A percentile compares a stretch with the other conserved stretches of the same genome.
These are phyloP conservation scores for Micromesistius poutassou DNA, from an alignment of 2,797 vertebrate species.

Conservation along the genomic window DNA sequence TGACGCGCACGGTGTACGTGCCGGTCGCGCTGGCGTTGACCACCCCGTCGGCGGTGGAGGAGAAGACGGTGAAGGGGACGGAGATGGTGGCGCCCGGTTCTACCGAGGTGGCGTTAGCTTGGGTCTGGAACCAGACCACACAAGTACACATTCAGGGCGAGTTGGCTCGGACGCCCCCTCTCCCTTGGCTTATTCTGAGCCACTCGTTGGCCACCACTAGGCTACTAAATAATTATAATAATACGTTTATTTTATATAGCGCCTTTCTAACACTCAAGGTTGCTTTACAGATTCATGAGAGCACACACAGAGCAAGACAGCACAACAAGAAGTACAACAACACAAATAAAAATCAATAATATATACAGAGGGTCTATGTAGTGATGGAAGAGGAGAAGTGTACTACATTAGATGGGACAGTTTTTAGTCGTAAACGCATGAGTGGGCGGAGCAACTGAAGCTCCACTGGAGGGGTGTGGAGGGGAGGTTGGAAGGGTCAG, in stretches of 20 bases:
- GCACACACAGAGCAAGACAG: too few species aligned
- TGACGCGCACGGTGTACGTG: slow-evolving; percentile 46
- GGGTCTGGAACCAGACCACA: slow-evolving; percentile 31
- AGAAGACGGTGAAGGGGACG: slow-evolving; percentile 57
- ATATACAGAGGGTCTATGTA: too few species aligned
- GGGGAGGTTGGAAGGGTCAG: not conserved
- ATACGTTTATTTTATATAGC: too few species aligned
- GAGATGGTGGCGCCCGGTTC: slow-evolving; percentile 53
- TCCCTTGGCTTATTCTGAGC: not conserved
- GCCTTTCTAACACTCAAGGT: too few species aligned
- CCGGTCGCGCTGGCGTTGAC: slow-evolving; percentile 23
- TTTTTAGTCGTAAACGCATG: not conserved
- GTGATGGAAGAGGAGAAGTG: too few species aligned
- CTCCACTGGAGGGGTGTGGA: not conserved
- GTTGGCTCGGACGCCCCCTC: not conserved
- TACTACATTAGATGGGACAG: too few species aligned
- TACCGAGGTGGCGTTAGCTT: slow-evolving; percentile 37
- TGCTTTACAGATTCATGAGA: too few species aligned
- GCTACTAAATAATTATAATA: too few species aligned
- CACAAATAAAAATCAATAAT: too few species aligned
- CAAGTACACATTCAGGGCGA: not conserved
- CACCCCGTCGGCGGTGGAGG: slow-evolving; percentile 4
- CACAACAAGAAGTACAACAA: too few species aligned
- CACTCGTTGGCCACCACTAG: not conserved
- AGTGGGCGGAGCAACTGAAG: not conserved